phyloP scores from a whole-genome alignment of 2,888 invertebrate species.

The Meiosimyza decipiens region DNA sequence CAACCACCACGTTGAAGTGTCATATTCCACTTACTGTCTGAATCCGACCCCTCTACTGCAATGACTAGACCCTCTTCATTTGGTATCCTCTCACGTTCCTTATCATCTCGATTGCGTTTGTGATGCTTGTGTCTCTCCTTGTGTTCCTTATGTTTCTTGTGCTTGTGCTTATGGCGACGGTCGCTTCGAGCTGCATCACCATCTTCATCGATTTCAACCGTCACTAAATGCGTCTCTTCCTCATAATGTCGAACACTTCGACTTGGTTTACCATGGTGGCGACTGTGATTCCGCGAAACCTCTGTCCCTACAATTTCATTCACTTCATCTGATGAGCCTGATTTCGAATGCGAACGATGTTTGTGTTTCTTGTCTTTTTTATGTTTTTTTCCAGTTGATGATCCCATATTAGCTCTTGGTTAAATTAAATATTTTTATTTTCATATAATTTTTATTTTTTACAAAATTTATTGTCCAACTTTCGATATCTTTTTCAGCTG shows the following conservation, averaged over 20 bases:
- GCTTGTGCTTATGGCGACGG: conserved; percentile 54
- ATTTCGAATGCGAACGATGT: conserved; percentile 41
- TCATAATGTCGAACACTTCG: conserved; percentile 36
- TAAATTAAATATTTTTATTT: conserved; percentile 2
- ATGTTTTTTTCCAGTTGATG: conserved; percentile 64
- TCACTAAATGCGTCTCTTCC: conserved; percentile 26
- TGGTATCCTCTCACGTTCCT: conserved; percentile 41
- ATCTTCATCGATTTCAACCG: conserved; percentile 36
- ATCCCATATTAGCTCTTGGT: conserved; percentile 59
- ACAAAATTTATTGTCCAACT: conserved; percentile 20
- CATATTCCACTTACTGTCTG: conserved; percentile 64
- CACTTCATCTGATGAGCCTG: conserved; percentile 42
- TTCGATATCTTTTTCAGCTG: neutral
- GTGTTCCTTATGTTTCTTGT: conserved; percentile 60
- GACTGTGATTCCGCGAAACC: conserved; percentile 39
- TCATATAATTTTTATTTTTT: conserved; percentile 16
- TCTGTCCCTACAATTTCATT: conserved; percentile 34
- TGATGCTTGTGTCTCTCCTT: conserved; percentile 59
- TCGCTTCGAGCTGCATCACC: conserved; percentile 37
- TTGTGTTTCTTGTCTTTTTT: conserved; percentile 65
- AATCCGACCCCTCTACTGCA: conserved; percentile 62
- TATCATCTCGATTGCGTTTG: conserved; percentile 56
- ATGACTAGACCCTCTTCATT: conserved; percentile 54
- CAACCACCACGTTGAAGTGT: neutral
- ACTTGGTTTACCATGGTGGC: conserved; percentile 40